Percentiles rank a stretch among this genome's conserved stretches.
Conservation (phyloP, 2,797 vertebrate genomes). For the Mergus octosetaceus region DNA sequence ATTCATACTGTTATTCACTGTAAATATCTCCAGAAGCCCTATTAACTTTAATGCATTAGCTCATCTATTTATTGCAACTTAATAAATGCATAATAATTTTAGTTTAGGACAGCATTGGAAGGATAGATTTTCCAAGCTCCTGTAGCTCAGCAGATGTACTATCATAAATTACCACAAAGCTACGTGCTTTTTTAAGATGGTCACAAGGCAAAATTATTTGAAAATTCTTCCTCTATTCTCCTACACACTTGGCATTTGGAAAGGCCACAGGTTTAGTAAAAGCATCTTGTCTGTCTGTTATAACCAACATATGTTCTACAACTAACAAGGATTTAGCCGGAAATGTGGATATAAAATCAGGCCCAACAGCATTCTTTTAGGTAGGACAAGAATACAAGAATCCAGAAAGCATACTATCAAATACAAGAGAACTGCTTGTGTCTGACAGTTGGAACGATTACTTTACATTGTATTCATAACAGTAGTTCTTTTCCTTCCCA, state of each 20-base stretch:
- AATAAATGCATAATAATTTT: conserved; percentile 66
- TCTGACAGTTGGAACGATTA: not conserved
- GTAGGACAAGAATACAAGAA: not conserved
- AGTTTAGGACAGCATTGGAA: conserved; percentile 46
- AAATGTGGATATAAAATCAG: not conserved
- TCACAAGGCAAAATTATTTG: conserved; percentile 52
- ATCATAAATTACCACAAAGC: conserved; percentile 17
- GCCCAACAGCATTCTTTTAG: not conserved
- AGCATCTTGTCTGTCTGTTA: not conserved
- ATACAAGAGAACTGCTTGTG: not conserved
- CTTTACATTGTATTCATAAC: not conserved
- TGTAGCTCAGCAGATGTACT: conserved; percentile 38
- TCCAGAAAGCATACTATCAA: not conserved
- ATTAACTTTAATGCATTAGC: conserved; percentile 62
- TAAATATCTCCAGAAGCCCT: conserved; percentile 56
- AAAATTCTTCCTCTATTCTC: conserved; percentile 22
- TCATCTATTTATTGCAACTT: conserved; percentile 59
- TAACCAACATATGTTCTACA: conserved; percentile 4
- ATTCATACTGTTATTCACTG: conserved; percentile 25
- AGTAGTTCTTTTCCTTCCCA: not conserved
- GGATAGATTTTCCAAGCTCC: conserved; percentile 42
- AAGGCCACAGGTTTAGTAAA: not conserved
- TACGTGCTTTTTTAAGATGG: not conserved
- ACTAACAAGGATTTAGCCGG: not conserved
- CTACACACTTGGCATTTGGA: not conserved